Base-by-base conservation (phyloP, 1,140 invertebrate species). In the Radopholus similis region DNA sequence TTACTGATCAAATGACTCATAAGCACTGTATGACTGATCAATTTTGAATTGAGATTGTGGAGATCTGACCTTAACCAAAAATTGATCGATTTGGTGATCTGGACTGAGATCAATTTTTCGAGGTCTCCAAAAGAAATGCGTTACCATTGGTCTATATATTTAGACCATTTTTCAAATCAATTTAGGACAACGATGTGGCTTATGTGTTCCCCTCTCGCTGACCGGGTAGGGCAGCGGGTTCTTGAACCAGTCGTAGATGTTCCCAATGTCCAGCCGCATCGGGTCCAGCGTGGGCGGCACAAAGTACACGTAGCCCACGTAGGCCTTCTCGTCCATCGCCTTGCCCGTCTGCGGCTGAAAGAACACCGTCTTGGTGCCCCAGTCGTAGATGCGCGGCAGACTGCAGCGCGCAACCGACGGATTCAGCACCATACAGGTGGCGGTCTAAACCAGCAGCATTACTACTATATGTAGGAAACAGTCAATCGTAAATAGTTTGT, bases 281-380 rank as follows among this genome's bases (percentile, higher is more conserved):
- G 78, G 78, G 71, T 80, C 78, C 9, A 80, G 54, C 34, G 77
- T 80, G 2, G 77, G 77, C 0, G 77, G 77, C 0, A 78, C 76
- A 62, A 81, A 81, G 55, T 81, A 81, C n/a, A 82, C 70, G 38
- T 82, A 81, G 28, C 78, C 78, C 1, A 81, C 78, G 56, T 73
- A 81, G 1, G 78, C 77, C 58, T 81, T 80, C 57, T 81, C 78
- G 62, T 81, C 78, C 55, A 80, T 82, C 2, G 80, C 78, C 51
- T 63, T 72, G 34, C 66, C 60, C 18, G 54, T 62, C 56, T 81
- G 80, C 18, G 78, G 78, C 64, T 81, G 78, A 75, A 81, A 81
- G 49, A 80, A 81, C 44, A 81, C 69, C 1, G 78, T 81, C 44
- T 81, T 81, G 6, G 80, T 82, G 38, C 78, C 78, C 78, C 78